A percentile compares a stretch with the other conserved stretches of the same genome.
Evolutionary conservation across 2,888 invertebrate species (phyloP).

Genomic region (Dione juno): DNA sequence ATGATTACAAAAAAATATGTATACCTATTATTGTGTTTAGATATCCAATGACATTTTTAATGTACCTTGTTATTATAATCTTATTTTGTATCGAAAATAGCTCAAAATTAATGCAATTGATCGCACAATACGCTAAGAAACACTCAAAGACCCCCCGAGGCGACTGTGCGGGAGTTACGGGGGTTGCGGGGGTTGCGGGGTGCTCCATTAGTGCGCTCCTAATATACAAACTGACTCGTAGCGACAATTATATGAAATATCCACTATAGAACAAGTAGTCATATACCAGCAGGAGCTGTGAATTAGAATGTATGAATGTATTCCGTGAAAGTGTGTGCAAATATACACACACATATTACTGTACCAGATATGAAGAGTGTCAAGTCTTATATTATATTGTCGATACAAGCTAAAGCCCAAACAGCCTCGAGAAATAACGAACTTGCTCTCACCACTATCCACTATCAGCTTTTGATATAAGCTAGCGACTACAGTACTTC

Average conservation of each 20-base stretch:
- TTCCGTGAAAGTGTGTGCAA: too few relatives aligned
- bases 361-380: too few relatives aligned
- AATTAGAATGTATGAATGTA: not conserved
- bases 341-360: too few relatives aligned
- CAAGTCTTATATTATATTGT: too few relatives aligned
- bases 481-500: too few relatives aligned
- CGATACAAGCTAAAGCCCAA: too few relatives aligned
- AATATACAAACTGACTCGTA: not conserved
- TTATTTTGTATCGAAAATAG: not conserved
- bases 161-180: not conserved
- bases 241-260: not conserved
- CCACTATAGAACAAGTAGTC: not conserved
- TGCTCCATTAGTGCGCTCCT: conserved; percentile 13
- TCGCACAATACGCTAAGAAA: not conserved
- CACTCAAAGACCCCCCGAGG: conserved; percentile 15
- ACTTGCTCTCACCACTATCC: too few relatives aligned
- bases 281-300: not conserved
- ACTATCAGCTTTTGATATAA: too few relatives aligned
- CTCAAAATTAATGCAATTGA: not conserved
- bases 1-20: not conserved
- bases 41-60: not conserved
- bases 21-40: not conserved
- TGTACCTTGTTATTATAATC: not conserved
- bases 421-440: too few relatives aligned
- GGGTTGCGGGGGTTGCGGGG: not conserved